Evolutionary conservation across 2,113 vertebrate genomes (phyloP).

Genomic region (Ptychochromis oligacanthus): DNA sequence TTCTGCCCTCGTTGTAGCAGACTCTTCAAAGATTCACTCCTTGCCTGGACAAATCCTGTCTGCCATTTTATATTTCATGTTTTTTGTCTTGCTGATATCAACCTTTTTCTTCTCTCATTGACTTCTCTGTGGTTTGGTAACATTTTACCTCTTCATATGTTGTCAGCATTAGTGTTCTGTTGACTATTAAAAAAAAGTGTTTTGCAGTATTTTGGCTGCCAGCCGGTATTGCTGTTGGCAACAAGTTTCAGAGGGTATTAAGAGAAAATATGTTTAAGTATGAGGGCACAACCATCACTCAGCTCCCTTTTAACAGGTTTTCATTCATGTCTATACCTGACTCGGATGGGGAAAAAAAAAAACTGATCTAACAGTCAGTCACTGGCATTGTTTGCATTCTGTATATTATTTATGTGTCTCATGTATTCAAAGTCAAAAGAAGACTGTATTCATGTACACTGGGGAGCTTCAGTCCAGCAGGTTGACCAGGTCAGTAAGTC

Average conservation of each 20-base stretch:
- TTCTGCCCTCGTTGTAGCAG: conserved; percentile 47
- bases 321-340: conserved; percentile 9
- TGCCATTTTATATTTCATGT: conserved; percentile 5
- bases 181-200: conserved; percentile 45
- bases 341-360: not conserved
- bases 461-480: not conserved
- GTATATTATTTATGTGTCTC: not conserved
- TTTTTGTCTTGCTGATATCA: conserved; percentile 22
- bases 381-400: not conserved
- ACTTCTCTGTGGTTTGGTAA: conserved; percentile 38
- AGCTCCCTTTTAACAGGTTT: not conserved
- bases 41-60: conserved; percentile 15
- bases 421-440: not conserved
- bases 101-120: not conserved
- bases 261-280: conserved; percentile 39
- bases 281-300: not conserved
- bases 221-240: conserved; percentile 37
- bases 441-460: not conserved
- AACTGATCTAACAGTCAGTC: not conserved
- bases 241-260: conserved; percentile 34
- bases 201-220: conserved; percentile 38
- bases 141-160: conserved; percentile 34
- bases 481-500: not conserved
- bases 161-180: conserved; percentile 32
- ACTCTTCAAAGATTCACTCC: conserved; percentile 54